Evolutionary conservation across 2,113 vertebrate species (phyloP).

Genomic region (Donacobius atricapilla): DNA sequence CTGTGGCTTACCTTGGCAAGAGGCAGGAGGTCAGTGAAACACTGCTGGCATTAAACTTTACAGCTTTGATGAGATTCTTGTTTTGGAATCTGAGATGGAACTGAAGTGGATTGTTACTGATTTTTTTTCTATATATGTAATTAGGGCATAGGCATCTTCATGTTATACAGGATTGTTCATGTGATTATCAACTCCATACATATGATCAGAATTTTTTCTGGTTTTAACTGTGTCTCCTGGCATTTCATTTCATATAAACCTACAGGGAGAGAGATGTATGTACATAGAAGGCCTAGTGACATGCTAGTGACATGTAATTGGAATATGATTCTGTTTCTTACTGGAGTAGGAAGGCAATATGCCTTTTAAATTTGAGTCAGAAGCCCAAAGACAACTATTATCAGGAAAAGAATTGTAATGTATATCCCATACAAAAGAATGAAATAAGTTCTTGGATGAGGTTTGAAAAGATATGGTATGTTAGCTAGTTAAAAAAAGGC

Average conservation of each 20-base stretch:
- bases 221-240: not conserved
- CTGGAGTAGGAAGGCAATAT: not conserved
- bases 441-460: not conserved
- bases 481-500: not conserved
- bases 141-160: not conserved
- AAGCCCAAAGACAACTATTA: not conserved
- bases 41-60: not conserved
- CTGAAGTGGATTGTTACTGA: not conserved
- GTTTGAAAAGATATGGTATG: not conserved
- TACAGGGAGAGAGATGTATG: rapidly evolving
- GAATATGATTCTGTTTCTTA: not conserved
- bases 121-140: not conserved
- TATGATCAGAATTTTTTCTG: not conserved
- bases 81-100: not conserved
- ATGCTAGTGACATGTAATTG: too few species aligned
- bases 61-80: not conserved
- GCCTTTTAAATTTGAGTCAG: not conserved
- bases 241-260: not conserved
- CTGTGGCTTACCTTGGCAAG: not conserved
- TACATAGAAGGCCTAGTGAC: not conserved
- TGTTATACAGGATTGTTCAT: not conserved
- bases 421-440: not conserved
- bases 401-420: not conserved
- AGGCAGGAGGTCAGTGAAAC: not conserved
- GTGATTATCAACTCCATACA: not conserved